Evolutionary conservation across 2,888 invertebrate species (phyloP).

Genomic region (Trichogramma evanescens): DNA sequence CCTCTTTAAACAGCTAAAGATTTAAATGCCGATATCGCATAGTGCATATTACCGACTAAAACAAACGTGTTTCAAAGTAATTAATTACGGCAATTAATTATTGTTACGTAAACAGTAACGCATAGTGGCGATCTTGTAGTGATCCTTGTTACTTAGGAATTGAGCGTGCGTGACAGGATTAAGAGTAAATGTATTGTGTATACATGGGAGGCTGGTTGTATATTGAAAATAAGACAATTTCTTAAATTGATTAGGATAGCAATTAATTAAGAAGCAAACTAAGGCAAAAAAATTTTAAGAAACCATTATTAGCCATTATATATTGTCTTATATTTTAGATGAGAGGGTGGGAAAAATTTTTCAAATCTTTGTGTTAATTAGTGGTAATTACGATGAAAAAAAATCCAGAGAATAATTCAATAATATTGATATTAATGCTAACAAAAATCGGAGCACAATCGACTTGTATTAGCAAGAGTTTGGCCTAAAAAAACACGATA

Average conservation of each 20-base stretch:
- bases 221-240: no score
- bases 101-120: constrained; percentile 1
- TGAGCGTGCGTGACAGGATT: constrained; percentile 25
- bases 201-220: no score
- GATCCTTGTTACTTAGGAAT: constrained; percentile 37
- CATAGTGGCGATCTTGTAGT: constrained; percentile 18
- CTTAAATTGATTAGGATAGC: no score
- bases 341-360: constrained; percentile 8
- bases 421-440: constrained; percentile 8
- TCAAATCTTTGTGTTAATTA: constrained; percentile 22
- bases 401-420: neutral
- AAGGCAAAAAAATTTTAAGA: no score
- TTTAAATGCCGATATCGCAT: no score
- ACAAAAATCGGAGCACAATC: constrained; percentile 35
- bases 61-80: neutral
- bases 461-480: constrained; percentile 34
- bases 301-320: no score
- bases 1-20: no score
- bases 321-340: no score
- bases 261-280: no score
- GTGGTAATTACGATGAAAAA: neutral
- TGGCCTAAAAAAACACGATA: constrained; percentile 33
- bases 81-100: constrained; percentile 9
- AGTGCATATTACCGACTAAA: no score
- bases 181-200: neutral